Base-by-base conservation (phyloP, 2,797 vertebrate species). In the Schizothorax lantsangensis region DNA sequence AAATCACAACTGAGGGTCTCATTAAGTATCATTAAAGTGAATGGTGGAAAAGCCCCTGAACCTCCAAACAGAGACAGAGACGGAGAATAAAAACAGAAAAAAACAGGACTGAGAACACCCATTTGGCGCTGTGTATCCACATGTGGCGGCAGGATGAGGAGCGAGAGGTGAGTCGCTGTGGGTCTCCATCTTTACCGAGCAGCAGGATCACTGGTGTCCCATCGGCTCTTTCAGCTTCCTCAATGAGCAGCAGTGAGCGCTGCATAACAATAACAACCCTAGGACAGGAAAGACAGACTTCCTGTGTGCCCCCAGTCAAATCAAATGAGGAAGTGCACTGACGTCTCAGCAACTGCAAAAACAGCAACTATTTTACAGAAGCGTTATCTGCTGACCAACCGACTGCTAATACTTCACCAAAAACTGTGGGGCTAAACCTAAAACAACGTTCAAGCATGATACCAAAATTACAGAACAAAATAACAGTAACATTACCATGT, bases 271-370 rank as follows among this genome's bases (percentile, higher is more conserved):
- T 88, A 88, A 88, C 79, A 82, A 87, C 89, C 74, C 79, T 11
- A 43, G 14, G 66, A 86, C 79, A 79, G 88, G 78, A 84, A 90
- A 89, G 74, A 68, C 79, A 87, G 83, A 79, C 84, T 90, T 91
- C 89, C 90, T 91, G 81, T 86, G 81, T 81, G 57, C 62, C 45
- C 57, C 75, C 69, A 88, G 81, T 78, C 26, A 57, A 49, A 89
- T 73, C 80, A 75, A 80, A 81, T 45, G 78, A 89, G 89, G 90
- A 91, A 91, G 87, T 86, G 62, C 10, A 43, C 21, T 81, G 69
- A 49, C 83, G 79, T 86, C 74, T n/a, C 85, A 84, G 68, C 83
- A 79, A 87, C 66, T 82, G 82, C 78, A 78, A 69, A 83, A 88
- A 86, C 40, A 62, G 77, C 72, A 62, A 83, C 19, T 66, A 57